Conservation (phyloP, 2,888 invertebrate species). For the Tipula unca region DNA sequence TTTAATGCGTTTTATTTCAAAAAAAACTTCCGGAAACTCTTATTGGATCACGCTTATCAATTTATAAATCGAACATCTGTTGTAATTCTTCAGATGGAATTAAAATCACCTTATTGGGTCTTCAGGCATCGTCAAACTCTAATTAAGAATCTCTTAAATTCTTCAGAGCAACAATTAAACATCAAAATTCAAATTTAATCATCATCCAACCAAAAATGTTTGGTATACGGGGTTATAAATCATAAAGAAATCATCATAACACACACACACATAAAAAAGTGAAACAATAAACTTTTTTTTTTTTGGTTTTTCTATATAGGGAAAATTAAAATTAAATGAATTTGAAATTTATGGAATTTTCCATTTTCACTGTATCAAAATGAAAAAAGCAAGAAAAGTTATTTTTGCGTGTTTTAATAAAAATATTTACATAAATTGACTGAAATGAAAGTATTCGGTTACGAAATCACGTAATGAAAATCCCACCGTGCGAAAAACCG, state of each 20-base stretch:
- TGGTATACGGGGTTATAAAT: neutral
- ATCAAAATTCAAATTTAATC: neutral
- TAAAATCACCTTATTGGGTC: too few relatives aligned
- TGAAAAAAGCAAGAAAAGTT: neutral
- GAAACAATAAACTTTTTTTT: neutral
- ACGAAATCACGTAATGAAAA: neutral
- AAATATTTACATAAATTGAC: constrained; percentile 10
- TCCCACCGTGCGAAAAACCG: neutral
- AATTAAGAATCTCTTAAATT: neutral
- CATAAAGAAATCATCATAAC: neutral
- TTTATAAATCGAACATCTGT: too few relatives aligned
- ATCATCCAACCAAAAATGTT: neutral
- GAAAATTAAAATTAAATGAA: neutral
- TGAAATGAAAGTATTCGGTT: neutral
- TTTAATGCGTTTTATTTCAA: too few relatives aligned
- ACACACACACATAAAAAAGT: neutral
- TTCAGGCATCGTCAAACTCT: neutral
- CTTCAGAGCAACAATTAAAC: neutral
- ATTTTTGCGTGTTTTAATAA: neutral
- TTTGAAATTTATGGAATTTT: neutral
- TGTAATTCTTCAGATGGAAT: too few relatives aligned
- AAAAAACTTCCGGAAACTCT: too few relatives aligned
- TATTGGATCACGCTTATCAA: too few relatives aligned
- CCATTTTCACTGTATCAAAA: neutral
- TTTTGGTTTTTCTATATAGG: neutral